phyloP scores from a whole-genome alignment of 2,797 vertebrate species.

The Fistularia commersonii region DNA sequence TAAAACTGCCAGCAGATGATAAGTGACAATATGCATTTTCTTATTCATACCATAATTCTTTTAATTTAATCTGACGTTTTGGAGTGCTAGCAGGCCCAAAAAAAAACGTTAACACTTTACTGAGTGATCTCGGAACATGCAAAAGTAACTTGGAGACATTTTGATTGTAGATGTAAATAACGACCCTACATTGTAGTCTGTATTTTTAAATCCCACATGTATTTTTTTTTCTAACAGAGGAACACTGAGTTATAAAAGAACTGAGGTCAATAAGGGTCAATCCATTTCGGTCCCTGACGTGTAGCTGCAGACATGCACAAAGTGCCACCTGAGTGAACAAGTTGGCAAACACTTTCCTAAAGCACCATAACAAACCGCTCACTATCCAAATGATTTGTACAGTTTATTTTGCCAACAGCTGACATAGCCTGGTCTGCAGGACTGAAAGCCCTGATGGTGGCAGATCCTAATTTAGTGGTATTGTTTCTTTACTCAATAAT shows the following conservation, averaged over 20 bases:
- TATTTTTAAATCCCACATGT: not conserved
- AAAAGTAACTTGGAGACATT: not conserved
- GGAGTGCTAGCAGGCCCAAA: no score
- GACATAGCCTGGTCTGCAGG: conserved; percentile 7
- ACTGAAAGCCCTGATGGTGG: not conserved
- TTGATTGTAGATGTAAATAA: not conserved
- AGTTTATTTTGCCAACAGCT: conserved; percentile 7
- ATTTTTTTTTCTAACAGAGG: not conserved
- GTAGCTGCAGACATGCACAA: conserved; percentile 3
- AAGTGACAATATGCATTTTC: no score
- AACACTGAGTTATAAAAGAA: not conserved
- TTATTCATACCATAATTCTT: no score
- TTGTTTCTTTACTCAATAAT: conserved; percentile 1
- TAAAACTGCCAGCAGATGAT: no score
- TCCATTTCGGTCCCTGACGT: conserved; percentile 22
- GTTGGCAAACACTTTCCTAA: conserved; percentile 5
- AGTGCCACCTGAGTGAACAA: conserved; percentile 25
- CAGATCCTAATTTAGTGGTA: no score
- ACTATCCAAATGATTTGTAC: conserved; percentile 22
- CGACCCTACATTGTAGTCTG: not conserved
- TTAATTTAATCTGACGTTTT: no score
- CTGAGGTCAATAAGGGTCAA: conserved; percentile 14
- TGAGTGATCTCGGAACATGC: no score
- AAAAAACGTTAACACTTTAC: no score
- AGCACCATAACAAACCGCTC: conserved; percentile 31